phyloP scores from a whole-genome alignment of 2,888 invertebrate species.

The Sesia apiformis region DNA sequence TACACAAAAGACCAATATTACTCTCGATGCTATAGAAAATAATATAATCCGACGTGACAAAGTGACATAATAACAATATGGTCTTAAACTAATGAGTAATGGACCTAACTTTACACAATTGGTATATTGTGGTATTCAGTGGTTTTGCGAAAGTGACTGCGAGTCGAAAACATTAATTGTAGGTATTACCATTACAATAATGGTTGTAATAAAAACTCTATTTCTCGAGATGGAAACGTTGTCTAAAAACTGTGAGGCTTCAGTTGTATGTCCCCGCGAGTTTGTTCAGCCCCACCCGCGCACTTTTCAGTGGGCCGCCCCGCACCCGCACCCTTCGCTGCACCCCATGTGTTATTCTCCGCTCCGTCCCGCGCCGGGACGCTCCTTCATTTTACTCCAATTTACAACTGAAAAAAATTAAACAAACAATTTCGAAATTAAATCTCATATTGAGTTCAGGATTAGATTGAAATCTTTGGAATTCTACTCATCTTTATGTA shows the following conservation, averaged over 20 bases:
- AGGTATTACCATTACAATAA: too few relatives aligned
- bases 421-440: constrained; percentile 62
- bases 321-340: constrained; percentile 39
- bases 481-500: too few relatives aligned
- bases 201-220: too few relatives aligned
- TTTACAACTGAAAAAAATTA: constrained; percentile 71
- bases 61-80: background rate
- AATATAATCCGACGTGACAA: background rate
- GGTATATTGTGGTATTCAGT: too few relatives aligned
- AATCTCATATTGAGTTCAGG: constrained; percentile 16
- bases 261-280: constrained; percentile 67
- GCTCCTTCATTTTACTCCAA: constrained; percentile 74
- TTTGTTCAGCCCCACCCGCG: constrained; percentile 75
- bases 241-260: constrained; percentile 3
- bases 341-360: constrained; percentile 50
- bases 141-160: too few relatives aligned
- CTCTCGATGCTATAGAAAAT: too few relatives aligned
- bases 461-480: too few relatives aligned
- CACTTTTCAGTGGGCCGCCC: constrained; percentile 72
- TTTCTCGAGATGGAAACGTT: too few relatives aligned
- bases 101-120: too few relatives aligned
- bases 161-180: too few relatives aligned
- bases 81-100: background rate
- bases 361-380: constrained; percentile 63
- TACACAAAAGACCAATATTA: too few relatives aligned